phyloP scores from a whole-genome alignment of 2,888 invertebrate species.

The Kuschelorhynchus macadamiae region DNA sequence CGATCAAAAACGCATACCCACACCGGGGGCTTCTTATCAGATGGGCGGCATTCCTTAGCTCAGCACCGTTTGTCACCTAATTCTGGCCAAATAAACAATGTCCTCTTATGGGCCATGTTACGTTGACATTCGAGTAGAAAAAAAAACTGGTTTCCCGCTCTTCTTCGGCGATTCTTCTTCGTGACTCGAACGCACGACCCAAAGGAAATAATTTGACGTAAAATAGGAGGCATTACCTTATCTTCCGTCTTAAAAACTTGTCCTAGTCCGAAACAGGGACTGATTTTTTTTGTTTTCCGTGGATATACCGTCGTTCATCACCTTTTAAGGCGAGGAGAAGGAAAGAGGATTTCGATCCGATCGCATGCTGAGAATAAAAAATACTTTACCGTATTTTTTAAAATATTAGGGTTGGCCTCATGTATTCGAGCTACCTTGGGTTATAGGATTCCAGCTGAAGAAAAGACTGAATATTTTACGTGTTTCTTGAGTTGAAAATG shows the following conservation, averaged over 20 bases:
- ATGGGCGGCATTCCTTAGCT: constrained; percentile 21
- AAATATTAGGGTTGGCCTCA: background rate
- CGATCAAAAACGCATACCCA: background rate
- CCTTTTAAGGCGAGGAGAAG: constrained; percentile 28
- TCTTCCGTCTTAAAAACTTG: constrained; percentile 45
- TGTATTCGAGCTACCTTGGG: too few relatives aligned
- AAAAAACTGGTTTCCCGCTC: constrained; percentile 36
- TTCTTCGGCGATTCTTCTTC: constrained; percentile 36
- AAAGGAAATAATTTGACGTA: constrained; percentile 46
- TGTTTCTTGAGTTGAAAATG: too few relatives aligned
- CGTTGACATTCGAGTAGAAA: constrained; percentile 33
- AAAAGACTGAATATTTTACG: too few relatives aligned
- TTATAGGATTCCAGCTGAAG: too few relatives aligned
- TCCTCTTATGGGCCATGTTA: constrained; percentile 1
- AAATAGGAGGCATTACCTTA: constrained; percentile 47
- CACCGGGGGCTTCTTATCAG: constrained; percentile 8
- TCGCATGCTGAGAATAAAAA: constrained; percentile 36
- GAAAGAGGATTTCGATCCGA: constrained; percentile 19
- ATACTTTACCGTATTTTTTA: background rate
- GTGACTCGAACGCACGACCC: constrained; percentile 43
- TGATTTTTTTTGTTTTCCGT: constrained; percentile 33
- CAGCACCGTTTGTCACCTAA: constrained; percentile 27
- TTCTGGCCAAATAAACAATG: constrained; percentile 28
- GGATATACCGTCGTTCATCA: constrained; percentile 39
- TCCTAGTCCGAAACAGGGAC: constrained; percentile 34